Conservation (phyloP, 2,113 vertebrate genomes). For the Prolemur simus region DNA sequence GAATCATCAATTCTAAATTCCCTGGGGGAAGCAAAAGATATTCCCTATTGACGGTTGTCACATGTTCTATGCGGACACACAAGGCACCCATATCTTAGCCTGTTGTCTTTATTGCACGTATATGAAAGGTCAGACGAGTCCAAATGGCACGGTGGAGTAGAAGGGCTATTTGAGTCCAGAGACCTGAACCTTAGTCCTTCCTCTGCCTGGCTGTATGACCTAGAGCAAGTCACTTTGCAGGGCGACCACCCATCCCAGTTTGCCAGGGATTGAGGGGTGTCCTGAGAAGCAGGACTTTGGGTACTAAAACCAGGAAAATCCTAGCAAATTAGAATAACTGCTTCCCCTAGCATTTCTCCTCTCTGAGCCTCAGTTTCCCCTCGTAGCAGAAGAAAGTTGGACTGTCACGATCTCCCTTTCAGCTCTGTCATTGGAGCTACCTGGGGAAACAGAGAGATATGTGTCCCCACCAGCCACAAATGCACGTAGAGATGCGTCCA, state of each 20-base stretch:
- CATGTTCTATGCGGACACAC: rapidly evolving
- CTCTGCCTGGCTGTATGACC: not conserved
- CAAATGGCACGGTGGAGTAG: not conserved
- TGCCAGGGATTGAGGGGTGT: not conserved
- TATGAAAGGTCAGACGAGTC: not conserved
- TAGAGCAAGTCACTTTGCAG: not conserved
- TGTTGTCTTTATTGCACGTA: not conserved
- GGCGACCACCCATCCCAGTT: not conserved
- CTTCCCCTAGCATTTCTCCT: not conserved
- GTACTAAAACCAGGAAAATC: not conserved
- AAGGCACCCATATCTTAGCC: rapidly evolving
- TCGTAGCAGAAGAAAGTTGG: too few relatives aligned
- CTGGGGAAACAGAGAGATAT: not conserved
- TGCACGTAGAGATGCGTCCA: rapidly evolving
- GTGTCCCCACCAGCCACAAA: rapidly evolving
- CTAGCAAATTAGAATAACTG: not conserved
- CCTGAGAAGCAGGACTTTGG: not conserved
- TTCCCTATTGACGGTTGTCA: not conserved
- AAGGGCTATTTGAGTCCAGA: too few relatives aligned
- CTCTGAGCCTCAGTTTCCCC: not conserved
- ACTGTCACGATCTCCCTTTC: rapidly evolving
- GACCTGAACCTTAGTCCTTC: too few relatives aligned
- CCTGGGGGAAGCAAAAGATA: not conserved
- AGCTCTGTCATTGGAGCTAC: not conserved
- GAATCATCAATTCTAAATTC: not conserved